These are phyloP conservation scores for Drosophila elegans DNA, from an alignment of 1,140 invertebrate genomes.

Conservation along the genomic window DNA sequence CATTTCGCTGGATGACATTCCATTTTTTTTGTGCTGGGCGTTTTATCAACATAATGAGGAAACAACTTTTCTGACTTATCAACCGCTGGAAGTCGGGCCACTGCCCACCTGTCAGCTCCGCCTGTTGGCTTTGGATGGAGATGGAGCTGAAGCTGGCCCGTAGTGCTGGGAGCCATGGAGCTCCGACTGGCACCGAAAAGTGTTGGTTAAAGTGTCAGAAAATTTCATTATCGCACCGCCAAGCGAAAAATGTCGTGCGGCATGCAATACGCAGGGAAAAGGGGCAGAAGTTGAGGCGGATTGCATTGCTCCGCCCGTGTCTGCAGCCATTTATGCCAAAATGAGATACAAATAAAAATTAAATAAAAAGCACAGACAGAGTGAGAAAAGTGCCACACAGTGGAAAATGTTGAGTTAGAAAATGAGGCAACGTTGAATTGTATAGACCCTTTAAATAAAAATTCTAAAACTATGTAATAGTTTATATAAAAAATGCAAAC, in stretches of 20 bases:
- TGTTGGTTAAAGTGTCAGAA: slow-evolving; percentile 82
- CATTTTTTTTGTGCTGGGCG: slow-evolving; percentile 41
- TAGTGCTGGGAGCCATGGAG: slow-evolving; percentile 23
- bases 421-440: too few relatives aligned
- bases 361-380: slow-evolving; percentile 38
- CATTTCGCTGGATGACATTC: slow-evolving; percentile 28
- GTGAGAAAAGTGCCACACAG: slow-evolving; percentile 8
- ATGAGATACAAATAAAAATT: slow-evolving; percentile 75
- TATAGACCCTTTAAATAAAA: too few relatives aligned
- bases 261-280: slow-evolving; percentile 60
- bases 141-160: slow-evolving; percentile 8
- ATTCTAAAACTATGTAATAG: too few relatives aligned
- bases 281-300: slow-evolving; percentile 36
- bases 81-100: slow-evolving; percentile 52
- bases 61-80: slow-evolving; percentile 80
- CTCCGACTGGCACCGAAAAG: slow-evolving; percentile 65
- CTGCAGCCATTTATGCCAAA: slow-evolving; percentile 79
- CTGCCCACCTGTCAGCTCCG: slow-evolving; percentile 62
- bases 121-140: slow-evolving; percentile 35
- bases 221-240: slow-evolving; percentile 77
- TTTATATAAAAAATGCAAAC: too few relatives aligned
- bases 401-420: slow-evolving; percentile 6
- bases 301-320: slow-evolving; percentile 60
- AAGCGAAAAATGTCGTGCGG: slow-evolving; percentile 79
- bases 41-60: slow-evolving; percentile 83